Base-by-base conservation (phyloP, 2,797 vertebrate species). In the Sternarchorhynchus goeldii region DNA sequence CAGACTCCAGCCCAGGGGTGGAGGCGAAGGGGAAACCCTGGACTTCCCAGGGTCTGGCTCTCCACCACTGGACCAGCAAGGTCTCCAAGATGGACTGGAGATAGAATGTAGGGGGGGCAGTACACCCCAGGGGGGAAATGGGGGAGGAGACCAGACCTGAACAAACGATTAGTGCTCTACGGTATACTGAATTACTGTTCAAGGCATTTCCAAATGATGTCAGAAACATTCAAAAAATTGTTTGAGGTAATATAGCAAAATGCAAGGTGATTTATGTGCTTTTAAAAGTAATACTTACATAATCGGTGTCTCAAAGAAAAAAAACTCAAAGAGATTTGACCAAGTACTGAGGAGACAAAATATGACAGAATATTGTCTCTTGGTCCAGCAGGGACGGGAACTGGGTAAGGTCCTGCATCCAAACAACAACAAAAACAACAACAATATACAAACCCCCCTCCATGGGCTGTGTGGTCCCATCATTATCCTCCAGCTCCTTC, bases 41-140 rank as follows among this genome's bases (percentile, higher is more conserved):
- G 17, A 78, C 73, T 83, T 83, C 83, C 79, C 70, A 69, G 53
- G 55, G 74, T 71, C 78, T 77, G 81, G 36, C 65, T 60, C 36
- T n/a, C 58, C 80, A 81, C 63, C 59, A 75, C 18, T 66, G 69
- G 76, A 68, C 67, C 73, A 66, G 68, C 86, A 85, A 87, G 82
- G 84, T 88, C 82, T 82, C 31, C n/a, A 8, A 64, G 80, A 81
- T 76, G 77, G 73, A 21, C 80, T 53, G 76, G 66, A 67, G 65
- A 56, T 68, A 74, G 76, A 73, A 81, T 63, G 75, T 59, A 60
- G 60, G 58, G 32, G 65, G 60, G 58, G 32, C 60, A 25, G 39
- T 71, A 64, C 67, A 62, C 58, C 67, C 60, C 71, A 57, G 66
- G n/a, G 21, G 57, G 59, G 70, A 76, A 25, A 20, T 17, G 53